phyloP scores from a whole-genome alignment of 1,140 invertebrate species.

The Harlomillsia oculata region DNA sequence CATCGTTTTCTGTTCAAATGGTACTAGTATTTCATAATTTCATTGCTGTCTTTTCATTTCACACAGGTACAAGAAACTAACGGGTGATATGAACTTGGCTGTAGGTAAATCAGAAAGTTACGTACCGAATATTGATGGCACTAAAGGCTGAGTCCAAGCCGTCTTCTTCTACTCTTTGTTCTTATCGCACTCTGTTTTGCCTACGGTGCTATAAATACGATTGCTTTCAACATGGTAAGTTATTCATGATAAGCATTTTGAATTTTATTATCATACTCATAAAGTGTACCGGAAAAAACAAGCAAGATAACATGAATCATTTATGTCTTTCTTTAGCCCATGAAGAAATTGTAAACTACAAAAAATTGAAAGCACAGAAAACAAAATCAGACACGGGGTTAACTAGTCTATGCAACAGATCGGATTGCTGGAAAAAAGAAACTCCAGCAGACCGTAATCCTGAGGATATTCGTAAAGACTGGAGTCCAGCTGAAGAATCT shows the following conservation, averaged over 20 bases:
- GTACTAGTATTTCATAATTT: too few species aligned
- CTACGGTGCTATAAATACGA: slow-evolving; percentile 19
- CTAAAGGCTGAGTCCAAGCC: slow-evolving; percentile 3
- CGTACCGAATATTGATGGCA: slow-evolving; percentile 4
- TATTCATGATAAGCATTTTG: background rate
- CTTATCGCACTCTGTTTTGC: slow-evolving; percentile 19
- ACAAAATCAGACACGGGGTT: background rate
- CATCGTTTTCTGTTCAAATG: too few species aligned
- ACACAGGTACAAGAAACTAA: too few species aligned
- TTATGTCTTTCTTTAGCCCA: background rate
- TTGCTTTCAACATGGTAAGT: slow-evolving; percentile 18
- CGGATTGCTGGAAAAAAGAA: slow-evolving; percentile 2
- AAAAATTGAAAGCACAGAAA: slow-evolving; percentile 2
- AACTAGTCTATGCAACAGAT: background rate
- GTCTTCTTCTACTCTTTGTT: background rate
- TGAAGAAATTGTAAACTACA: background rate
- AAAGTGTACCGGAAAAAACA: too few species aligned
- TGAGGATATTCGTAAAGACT: background rate
- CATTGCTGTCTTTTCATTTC: too few species aligned
- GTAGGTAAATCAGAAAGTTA: too few species aligned
- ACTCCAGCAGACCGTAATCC: too few species aligned
- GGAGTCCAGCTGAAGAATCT: slow-evolving; percentile 4
- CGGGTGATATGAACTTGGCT: too few species aligned
- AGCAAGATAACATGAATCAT: background rate
- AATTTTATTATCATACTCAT: background rate